Evolutionary conservation across 2,888 invertebrate species (phyloP).

Genomic region (Galeopsomyia nigrocyanea): DNA sequence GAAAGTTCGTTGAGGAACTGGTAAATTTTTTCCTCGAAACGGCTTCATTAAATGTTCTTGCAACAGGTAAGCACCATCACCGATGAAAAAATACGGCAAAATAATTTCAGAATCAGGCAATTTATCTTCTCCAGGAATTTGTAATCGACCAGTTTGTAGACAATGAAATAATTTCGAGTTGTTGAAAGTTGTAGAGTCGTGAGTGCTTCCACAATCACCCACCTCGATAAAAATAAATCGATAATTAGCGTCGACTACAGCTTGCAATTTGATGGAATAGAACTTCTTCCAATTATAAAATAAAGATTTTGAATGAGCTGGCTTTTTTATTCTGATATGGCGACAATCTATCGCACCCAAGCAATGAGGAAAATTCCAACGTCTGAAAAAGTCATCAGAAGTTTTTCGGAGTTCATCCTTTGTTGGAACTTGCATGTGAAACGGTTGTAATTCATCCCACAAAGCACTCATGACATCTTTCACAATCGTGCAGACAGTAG

Average conservation of each 20-base stretch:
- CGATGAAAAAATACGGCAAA: conserved; percentile 37
- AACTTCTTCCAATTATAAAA: too few relatives aligned
- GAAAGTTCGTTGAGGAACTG: conserved; percentile 19
- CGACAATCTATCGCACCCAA: conserved; percentile 33
- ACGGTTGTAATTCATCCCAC: conserved; percentile 17
- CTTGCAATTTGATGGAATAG: too few relatives aligned
- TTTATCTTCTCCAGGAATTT: conserved; percentile 24
- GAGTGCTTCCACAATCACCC: conserved; percentile 38
- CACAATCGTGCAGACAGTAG: conserved; percentile 7
- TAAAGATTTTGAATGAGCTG: not conserved
- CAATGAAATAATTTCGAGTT: conserved; percentile 18
- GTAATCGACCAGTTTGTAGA: conserved; percentile 19
- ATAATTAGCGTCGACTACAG: conserved; percentile 27
- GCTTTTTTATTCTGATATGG: conserved; percentile 19
- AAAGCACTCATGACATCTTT: conserved; percentile 22
- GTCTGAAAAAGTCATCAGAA: conserved; percentile 26
- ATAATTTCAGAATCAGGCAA: conserved; percentile 25
- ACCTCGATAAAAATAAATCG: conserved; percentile 35
- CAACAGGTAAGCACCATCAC: conserved; percentile 34
- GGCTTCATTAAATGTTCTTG: conserved; percentile 34
- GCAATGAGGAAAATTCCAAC: conserved; percentile 40
- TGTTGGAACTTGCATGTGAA: conserved; percentile 42
- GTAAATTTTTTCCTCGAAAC: conserved; percentile 27
- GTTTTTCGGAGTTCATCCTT: conserved; percentile 24
- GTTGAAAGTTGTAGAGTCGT: conserved; percentile 27